Conservation (phyloP, 2,888 invertebrate genomes). For the Ecliptopera silaceata region DNA sequence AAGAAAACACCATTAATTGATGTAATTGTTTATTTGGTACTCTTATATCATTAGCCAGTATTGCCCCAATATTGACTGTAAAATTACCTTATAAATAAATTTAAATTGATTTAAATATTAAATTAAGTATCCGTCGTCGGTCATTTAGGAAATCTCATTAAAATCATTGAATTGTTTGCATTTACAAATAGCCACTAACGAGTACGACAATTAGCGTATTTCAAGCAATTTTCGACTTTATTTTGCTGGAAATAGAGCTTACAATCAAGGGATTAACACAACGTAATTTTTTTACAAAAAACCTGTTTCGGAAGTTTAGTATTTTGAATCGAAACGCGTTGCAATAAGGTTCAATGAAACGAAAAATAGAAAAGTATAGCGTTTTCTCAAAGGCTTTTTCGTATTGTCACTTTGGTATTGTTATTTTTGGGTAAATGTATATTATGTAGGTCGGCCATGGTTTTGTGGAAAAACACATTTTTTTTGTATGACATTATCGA, state of each 20-base stretch:
- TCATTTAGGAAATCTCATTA: slow-evolving; percentile 16
- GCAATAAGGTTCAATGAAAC: background rate
- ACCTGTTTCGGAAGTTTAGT: background rate
- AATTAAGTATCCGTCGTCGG: slow-evolving; percentile 1
- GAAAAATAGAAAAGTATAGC: too few relatives aligned
- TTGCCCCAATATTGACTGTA: too few relatives aligned
- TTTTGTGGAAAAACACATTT: too few relatives aligned
- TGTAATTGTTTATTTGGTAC: too few relatives aligned
- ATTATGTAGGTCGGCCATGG: too few relatives aligned
- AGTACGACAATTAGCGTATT: slow-evolving; percentile 8
- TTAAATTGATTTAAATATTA: slow-evolving; percentile 1
- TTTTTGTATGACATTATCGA: too few relatives aligned
- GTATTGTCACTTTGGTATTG: background rate
- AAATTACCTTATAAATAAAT: background rate
- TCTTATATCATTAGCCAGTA: too few relatives aligned
- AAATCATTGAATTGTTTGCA: slow-evolving; percentile 17
- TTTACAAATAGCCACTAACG: slow-evolving; percentile 20
- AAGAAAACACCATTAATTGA: too few relatives aligned
- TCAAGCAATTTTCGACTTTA: slow-evolving; percentile 6
- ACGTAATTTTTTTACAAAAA: background rate
- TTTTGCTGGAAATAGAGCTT: background rate
- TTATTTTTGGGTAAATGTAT: too few relatives aligned
- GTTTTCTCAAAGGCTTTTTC: background rate
- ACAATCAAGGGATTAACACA: background rate
- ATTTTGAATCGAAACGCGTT: background rate